Base-by-base conservation (phyloP, 2,797 vertebrate species). In the Octomys mimax region DNA sequence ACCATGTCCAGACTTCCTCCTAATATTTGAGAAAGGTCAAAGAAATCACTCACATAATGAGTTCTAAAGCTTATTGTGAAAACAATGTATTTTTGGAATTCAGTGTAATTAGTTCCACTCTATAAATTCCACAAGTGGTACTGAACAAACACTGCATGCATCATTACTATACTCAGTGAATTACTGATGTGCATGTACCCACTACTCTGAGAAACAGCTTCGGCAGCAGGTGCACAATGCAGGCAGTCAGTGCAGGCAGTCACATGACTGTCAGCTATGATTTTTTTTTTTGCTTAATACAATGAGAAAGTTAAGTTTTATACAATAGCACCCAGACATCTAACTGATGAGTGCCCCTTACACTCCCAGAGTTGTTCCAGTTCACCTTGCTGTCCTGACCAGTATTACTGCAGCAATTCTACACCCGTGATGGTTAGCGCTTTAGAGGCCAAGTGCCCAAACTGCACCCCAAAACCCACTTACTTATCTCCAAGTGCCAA, bases 61-160 rank as follows among this genome's bases (percentile, higher is more conserved):
- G 26, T 68, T 83, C 39, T 82, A 83, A 87, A 73, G 68, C 77
- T 71, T 31, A 78, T 5, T n/a, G 1, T 52, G 52, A 57, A 73
- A 52, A 92, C 36, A 59, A 89, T 24, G 36, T 54, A 78, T 28
- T 68, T 94, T 81, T 92, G 36, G 39, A 86, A 92, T 80, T 82
- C n/a, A 89, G n/a, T 22, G 13, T 70, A 86, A 36, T 36, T 36
- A 84, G 22, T 92, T 87, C 78, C 49, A 49, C 42, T 64, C 42
- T 49, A 39, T 66, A 77, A 64, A 90, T 80, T 90, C n/a, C 70
- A 12, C 28, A 62, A 78, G 19, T 62, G 68, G 26, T 91, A 80
- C 54, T 80, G 42, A 94, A 86, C 10, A 62, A 94, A 79, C 6
- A 62, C n/a, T 73, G 16, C 31, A 62, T 52, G 14, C 2, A 46